Conservation (phyloP, 2,888 invertebrate genomes). For the Dinocampus coccinellae region DNA sequence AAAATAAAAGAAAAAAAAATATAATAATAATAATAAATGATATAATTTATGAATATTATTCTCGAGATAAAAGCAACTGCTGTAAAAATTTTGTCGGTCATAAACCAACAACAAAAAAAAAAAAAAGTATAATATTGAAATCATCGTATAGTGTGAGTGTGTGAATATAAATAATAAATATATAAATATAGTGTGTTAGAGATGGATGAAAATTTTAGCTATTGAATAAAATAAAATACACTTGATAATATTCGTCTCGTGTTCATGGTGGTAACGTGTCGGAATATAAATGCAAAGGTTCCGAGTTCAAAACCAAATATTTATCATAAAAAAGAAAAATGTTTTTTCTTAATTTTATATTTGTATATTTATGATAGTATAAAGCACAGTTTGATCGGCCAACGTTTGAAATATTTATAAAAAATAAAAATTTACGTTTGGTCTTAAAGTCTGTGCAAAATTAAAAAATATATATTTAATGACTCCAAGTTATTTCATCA, state of each 20-base stretch:
- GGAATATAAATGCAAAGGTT: neutral
- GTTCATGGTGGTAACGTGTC: neutral
- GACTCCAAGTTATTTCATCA: constrained; percentile 56
- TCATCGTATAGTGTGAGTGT: neutral
- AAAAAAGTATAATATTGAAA: neutral
- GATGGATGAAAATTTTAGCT: too few relatives aligned
- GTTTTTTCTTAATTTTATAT: constrained; percentile 3
- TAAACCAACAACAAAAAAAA: neutral
- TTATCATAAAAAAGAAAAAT: neutral
- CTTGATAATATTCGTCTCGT: too few relatives aligned
- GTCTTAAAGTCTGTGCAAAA: constrained; percentile 64
- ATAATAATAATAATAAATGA: too few relatives aligned
- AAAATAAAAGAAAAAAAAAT: neutral
- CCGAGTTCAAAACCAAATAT: neutral
- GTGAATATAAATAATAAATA: neutral
- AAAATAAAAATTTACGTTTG: constrained; percentile 41
- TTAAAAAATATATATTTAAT: constrained; percentile 41
- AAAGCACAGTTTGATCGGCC: constrained; percentile 64
- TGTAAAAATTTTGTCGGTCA: neutral
- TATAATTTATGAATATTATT: neutral
- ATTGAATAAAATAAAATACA: too few relatives aligned
- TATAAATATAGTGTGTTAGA: too few relatives aligned
- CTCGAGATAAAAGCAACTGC: neutral
- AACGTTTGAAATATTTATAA: too few relatives aligned
- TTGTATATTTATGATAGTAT: constrained; percentile 20